phyloP scores from a whole-genome alignment of 2,888 invertebrate genomes.

The Lithophane semibrunnea region DNA sequence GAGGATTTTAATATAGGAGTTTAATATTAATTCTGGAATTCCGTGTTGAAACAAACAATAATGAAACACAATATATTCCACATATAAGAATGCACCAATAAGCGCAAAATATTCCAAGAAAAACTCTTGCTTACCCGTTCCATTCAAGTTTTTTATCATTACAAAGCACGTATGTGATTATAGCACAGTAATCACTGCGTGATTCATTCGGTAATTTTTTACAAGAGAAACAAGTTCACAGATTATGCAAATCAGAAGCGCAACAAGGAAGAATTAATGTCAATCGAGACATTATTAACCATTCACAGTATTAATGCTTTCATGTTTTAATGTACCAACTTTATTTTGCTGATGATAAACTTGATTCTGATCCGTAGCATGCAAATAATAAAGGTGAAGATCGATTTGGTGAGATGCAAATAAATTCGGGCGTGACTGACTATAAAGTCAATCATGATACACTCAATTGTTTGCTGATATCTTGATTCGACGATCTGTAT shows the following conservation, averaged over 20 bases:
- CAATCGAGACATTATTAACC: conserved; percentile 79
- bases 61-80: background rate
- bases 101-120: conserved; percentile 30
- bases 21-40: too few species aligned
- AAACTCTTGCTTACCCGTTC: conserved; percentile 14
- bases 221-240: conserved; percentile 70
- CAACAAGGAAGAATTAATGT: conserved; percentile 81
- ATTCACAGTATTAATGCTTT: conserved; percentile 73
- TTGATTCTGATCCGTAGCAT: conserved; percentile 34
- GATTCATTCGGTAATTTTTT: conserved; percentile 66
- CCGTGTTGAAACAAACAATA: background rate
- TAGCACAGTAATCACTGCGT: conserved; percentile 49
- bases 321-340: conserved; percentile 69
- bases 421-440: conserved; percentile 63
- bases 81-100: conserved; percentile 19
- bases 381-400: conserved; percentile 36
- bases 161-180: conserved; percentile 48
- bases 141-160: conserved; percentile 49
- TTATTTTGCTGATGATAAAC: conserved; percentile 32
- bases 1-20: too few species aligned
- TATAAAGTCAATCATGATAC: conserved; percentile 77
- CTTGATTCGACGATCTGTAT: conserved; percentile 67
- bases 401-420: conserved; percentile 18
- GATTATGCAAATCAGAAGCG: conserved; percentile 84
- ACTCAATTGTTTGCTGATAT: conserved; percentile 79